These are phyloP conservation scores for Syrrhaptes paradoxus DNA, from an alignment of 2,113 vertebrate species.

Conservation along the genomic window DNA sequence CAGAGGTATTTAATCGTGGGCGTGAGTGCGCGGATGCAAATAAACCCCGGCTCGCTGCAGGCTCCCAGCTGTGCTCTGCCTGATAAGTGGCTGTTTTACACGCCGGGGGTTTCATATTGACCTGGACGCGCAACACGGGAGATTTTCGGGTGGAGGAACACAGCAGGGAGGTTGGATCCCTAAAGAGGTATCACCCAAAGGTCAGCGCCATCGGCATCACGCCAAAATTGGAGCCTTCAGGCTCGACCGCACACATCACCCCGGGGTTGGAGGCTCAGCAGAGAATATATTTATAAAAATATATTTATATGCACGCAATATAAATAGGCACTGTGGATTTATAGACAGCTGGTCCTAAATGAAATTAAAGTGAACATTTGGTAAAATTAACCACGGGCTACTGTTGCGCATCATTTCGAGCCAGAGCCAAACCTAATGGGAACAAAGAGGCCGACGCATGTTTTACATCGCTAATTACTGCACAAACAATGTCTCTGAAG, in stretches of 20 bases:
- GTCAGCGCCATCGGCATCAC: not conserved
- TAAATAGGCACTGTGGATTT: not conserved
- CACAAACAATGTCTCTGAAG: not conserved
- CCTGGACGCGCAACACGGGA: not conserved
- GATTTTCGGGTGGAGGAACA: not conserved
- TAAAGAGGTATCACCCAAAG: not conserved
- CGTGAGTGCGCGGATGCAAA: not conserved
- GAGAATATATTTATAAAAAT: not conserved
- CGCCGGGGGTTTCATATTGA: not conserved
- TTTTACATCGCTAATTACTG: not conserved
- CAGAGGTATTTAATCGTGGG: not conserved
- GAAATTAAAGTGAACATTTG: conserved; percentile 21
- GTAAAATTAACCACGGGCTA: not conserved
- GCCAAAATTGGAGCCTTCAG: not conserved
- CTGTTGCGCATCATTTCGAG: not conserved
- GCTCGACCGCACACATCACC: not conserved
- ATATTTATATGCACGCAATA: not conserved
- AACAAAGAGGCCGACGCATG: not conserved
- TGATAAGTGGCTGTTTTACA: not conserved
- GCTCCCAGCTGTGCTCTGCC: not conserved
- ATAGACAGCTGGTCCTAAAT: not conserved
- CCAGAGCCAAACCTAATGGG: not conserved
- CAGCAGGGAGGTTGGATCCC: not conserved
- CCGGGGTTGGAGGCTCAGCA: not conserved
- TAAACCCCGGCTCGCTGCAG: not conserved